Base-by-base conservation (phyloP, 2,888 invertebrate genomes). In the Epirrhoe alternata region DNA sequence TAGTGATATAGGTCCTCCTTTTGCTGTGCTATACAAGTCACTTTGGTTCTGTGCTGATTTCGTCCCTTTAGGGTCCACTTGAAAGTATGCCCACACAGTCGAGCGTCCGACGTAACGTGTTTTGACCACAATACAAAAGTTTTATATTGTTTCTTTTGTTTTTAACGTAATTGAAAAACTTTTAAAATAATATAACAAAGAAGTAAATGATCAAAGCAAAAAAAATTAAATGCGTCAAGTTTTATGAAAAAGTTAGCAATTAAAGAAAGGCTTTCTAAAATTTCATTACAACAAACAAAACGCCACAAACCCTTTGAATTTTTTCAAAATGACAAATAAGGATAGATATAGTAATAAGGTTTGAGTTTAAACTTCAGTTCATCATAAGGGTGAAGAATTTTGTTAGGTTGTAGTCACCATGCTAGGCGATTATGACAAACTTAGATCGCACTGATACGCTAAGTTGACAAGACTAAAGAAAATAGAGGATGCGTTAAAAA, bases 381-480 rank as follows among this genome's bases (percentile, higher is more conserved):
- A 88, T 88, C 88, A 86, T 85, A 83, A 84, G 81, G 81, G 75
- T 83, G 80, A 86, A 85, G 84, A 86, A 88, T 35, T 3, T 84
- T 85, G 80, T 85, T 85, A 79, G 82, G 74, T 81, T 85, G 85
- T 89, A 88, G 90, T 90, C 86, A 90, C 84, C 83, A 87, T 70
- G 87, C 88, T 88, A 72, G 83, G 88, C 86, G 84, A 89, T 88
- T 89, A 88, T 88, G 86, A 86, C 80, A 87, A 89, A 89, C 83
- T 90, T 86, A 77, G 82, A 76, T 82, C 77, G 82, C n/a, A 76
- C 85, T 83, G 83, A 86, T 86, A 88, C 86, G 31, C 14, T 30
- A 88, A 85, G 79, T 77, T 60, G 8, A 8, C n/a, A 16, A 50
- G 52, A 74, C 38, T 49, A 12, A 51, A 17, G 38, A 66, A 59